Conservation (phyloP, 2,113 vertebrate genomes). For the Pluvianellus socialis region DNA sequence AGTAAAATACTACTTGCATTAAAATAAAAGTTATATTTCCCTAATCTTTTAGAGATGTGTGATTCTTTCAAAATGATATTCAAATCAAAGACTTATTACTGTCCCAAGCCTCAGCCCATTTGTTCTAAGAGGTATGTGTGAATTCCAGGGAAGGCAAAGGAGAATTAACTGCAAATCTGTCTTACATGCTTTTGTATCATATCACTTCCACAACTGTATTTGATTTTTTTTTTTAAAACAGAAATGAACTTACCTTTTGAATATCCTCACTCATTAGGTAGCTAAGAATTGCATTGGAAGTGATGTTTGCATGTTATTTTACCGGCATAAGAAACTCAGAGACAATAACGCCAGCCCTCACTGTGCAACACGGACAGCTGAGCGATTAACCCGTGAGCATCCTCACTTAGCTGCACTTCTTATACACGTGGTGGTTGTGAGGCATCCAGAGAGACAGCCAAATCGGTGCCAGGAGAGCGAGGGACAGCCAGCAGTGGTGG, state of each 20-base stretch:
- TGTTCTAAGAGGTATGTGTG: conserved; percentile 13
- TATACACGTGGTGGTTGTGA: fast-evolving
- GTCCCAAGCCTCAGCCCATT: conserved; percentile 11
- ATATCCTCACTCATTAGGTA: neutral
- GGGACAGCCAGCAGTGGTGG: neutral
- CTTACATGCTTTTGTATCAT: fast-evolving
- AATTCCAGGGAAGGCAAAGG: neutral
- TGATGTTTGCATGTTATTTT: neutral
- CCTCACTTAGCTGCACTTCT: neutral
- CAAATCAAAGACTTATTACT: conserved; percentile 52
- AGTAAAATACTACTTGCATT: conserved; percentile 60
- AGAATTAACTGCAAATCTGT: neutral
- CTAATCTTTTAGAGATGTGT: conserved; percentile 57
- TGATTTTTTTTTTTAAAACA: neutral
- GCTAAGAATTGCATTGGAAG: neutral
- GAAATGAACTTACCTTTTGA: neutral
- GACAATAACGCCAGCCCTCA: neutral
- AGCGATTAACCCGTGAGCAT: neutral
- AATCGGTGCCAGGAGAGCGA: neutral
- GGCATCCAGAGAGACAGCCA: neutral
- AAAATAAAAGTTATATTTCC: conserved; percentile 64
- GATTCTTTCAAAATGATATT: conserved; percentile 57
- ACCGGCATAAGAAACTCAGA: neutral
- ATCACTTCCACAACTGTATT: neutral
- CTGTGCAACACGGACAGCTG: neutral